Evolutionary conservation across 2,113 vertebrate species (phyloP).

Genomic region (Macrotis lagotis): DNA sequence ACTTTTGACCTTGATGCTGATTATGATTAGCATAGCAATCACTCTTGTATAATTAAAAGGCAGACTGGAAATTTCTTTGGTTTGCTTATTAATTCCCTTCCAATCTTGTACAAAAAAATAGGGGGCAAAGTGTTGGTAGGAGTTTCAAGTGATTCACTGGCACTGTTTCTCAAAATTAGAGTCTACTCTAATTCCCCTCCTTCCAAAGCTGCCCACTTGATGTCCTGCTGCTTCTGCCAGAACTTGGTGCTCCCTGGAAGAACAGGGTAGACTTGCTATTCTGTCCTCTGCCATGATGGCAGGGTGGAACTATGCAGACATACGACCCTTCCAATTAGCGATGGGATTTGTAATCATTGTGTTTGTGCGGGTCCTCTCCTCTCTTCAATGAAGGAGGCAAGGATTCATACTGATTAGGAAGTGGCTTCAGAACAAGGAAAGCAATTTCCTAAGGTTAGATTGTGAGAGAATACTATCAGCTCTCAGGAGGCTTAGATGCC

Average conservation of each 20-base stretch:
- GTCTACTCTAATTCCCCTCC: background rate
- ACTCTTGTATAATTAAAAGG: constrained; percentile 78
- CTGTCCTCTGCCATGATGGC: rapidly evolving
- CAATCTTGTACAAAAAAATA: constrained; percentile 27
- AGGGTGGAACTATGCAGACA: background rate
- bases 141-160: constrained; percentile 8
- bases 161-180: constrained; percentile 9
- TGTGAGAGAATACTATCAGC: background rate
- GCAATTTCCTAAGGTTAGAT: constrained; percentile 37
- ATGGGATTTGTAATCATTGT: background rate
- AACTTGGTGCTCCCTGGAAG: background rate
- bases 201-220: background rate
- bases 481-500: background rate
- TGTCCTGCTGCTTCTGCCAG: background rate
- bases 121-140: constrained; percentile 51
- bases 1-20: constrained; percentile 80
- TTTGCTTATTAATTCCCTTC: constrained; percentile 76
- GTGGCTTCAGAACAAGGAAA: constrained; percentile 55
- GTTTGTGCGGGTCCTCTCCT: background rate
- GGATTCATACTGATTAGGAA: background rate
- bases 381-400: background rate
- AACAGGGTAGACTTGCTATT: rapidly evolving
- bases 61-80: constrained; percentile 67
- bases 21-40: constrained; percentile 81
- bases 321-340: background rate